phyloP scores from a whole-genome alignment of 2,888 invertebrate genomes.

The Lasioglossum leucozonium region DNA sequence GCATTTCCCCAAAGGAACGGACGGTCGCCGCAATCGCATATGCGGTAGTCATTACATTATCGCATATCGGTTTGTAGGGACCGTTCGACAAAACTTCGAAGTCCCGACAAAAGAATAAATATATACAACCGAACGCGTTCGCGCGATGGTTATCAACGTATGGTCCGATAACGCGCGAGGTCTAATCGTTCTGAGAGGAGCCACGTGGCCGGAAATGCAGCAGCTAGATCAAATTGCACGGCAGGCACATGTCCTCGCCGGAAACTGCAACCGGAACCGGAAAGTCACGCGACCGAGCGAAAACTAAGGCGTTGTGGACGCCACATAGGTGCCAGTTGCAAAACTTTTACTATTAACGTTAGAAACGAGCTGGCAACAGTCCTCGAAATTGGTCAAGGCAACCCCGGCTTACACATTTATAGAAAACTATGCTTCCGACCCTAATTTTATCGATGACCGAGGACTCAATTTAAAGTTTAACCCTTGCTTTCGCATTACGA shows the following conservation, averaged over 20 bases:
- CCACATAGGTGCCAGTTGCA: background rate
- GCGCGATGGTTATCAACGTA: background rate
- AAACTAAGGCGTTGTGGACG: background rate
- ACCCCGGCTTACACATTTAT: background rate
- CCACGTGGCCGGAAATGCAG: background rate
- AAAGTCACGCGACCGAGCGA: background rate
- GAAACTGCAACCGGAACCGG: constrained; percentile 1
- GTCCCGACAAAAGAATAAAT: too few species aligned
- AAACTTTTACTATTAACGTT: background rate
- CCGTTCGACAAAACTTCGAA: too few species aligned
- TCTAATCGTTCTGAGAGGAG: background rate
- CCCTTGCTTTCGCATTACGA: background rate
- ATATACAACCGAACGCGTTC: background rate
- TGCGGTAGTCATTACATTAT: too few species aligned
- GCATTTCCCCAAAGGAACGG: too few species aligned
- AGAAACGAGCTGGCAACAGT: background rate
- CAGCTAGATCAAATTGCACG: background rate
- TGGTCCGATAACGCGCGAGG: background rate
- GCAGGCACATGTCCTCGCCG: constrained; percentile 3
- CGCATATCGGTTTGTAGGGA: too few species aligned
- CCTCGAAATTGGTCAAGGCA: background rate
- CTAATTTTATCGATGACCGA: background rate
- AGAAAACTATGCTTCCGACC: background rate
- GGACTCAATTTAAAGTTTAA: background rate
- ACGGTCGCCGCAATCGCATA: too few species aligned